Percentiles rank a stretch among this genome's conserved stretches.
These are phyloP conservation scores for Misgurnus anguillicaudatus DNA, from an alignment of 2,113 vertebrate genomes.

Conservation along the genomic window DNA sequence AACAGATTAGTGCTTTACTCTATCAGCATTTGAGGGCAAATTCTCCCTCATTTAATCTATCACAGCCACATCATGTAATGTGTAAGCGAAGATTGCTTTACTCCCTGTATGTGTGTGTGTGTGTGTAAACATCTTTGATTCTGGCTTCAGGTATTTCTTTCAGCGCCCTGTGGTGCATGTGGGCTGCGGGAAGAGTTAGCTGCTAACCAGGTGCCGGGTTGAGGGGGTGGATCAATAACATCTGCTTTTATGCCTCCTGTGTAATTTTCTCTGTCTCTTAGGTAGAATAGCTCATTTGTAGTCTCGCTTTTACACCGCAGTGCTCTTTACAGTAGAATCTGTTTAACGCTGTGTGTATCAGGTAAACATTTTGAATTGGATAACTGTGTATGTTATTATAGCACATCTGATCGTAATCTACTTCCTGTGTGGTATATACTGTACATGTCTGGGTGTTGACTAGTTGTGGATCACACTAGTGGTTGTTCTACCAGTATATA, in stretches of 20 bases:
- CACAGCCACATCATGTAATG: not conserved
- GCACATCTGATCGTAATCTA: not conserved
- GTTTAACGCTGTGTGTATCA: conserved; percentile 7
- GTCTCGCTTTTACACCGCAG: not conserved
- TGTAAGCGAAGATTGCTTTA: not conserved
- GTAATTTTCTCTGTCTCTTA: conserved; percentile 31
- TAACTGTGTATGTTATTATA: not conserved
- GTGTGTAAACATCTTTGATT: conserved; percentile 12
- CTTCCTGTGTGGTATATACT: not conserved
- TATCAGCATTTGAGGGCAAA: not conserved
- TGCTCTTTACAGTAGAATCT: not conserved
- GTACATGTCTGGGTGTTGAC: not conserved
- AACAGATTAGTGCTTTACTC: conserved; percentile 2
- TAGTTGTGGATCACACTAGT: no score
- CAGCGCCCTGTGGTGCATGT: conserved; percentile 4
- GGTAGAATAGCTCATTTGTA: conserved; percentile 17
- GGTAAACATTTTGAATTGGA: not conserved
- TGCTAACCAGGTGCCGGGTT: conserved; percentile 34
- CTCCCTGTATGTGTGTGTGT: not conserved
- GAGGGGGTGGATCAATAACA: conserved; percentile 40
- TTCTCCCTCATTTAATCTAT: not conserved
- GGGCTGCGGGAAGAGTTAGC: not conserved
- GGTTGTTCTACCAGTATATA: no score
- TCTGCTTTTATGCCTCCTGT: conserved; percentile 30
- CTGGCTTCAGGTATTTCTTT: not conserved